Conservation (phyloP, 2,113 vertebrate species). For the Sardina pilchardus region DNA sequence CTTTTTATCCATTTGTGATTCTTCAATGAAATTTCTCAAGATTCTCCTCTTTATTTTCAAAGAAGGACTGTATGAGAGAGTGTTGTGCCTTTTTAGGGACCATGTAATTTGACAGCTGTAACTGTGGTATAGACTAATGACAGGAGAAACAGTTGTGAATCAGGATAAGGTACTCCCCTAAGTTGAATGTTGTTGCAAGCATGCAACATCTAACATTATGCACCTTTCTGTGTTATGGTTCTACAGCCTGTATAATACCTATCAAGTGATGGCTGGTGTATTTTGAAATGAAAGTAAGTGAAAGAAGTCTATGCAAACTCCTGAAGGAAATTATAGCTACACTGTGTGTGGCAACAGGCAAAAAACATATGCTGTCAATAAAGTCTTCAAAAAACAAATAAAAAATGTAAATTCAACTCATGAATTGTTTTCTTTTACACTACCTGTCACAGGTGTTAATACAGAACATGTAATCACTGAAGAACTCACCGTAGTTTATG, state of each 20-base stretch:
- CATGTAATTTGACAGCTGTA: conserved; percentile 1
- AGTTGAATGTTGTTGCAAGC: conserved; percentile 7
- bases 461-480: no score
- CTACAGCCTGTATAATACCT: background rate
- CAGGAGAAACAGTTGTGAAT: background rate
- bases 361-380: background rate
- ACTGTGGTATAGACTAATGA: background rate
- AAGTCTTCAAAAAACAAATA: background rate
- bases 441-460: background rate
- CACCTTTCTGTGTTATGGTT: conserved; percentile 12
- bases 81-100: background rate
- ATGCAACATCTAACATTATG: conserved; percentile 3
- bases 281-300: background rate
- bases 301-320: background rate
- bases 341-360: conserved; percentile 7
- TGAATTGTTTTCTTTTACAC: background rate
- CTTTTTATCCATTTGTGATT: background rate
- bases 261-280: background rate
- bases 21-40: conserved; percentile 2
- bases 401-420: background rate
- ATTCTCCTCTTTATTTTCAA: conserved; percentile 20
- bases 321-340: conserved; percentile 17
- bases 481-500: no score
- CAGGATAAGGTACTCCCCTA: background rate
- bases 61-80: conserved; percentile 3